Evolutionary conservation across 2,113 vertebrate species (phyloP), one percentile per base, ranked within the genome.

Genomic region (Hymenochirus boettgeri): DNA sequence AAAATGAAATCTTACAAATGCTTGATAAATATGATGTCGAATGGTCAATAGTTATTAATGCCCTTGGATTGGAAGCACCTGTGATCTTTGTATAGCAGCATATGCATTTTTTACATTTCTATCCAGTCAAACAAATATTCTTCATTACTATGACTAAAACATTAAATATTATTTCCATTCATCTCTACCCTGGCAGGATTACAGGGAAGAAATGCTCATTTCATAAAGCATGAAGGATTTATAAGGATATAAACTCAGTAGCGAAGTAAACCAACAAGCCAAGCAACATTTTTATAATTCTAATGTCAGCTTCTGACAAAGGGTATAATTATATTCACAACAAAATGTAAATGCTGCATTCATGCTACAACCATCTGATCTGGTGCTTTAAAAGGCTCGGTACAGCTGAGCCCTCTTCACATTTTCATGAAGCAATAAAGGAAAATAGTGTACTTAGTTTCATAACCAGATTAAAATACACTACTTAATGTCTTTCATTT

Each of bases 221-320:
- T 31, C 45, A 59, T 42, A 56, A 66, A 57, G 45, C 19, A 37
- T 50, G 29, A 66, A 59, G 47, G 31, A 52, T 67, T 67, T 53
- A 52, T 59, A 39, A 18, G 8, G 39, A 23, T 67, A 67, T 59
- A 52, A 52, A 29, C 56, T 52, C 52, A 47, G 56, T 56, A 53
- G 25, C 17, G 31, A 42, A 42, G 51, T n/a, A 52, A 67, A 59
- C 23, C 24, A 59, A 58, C 56, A 35, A 42, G 17, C 56, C 56
- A 58, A 53, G 56, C 56, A 59, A 37, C 48, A 59, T 59, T 52
- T 66, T 25, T 66, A 55, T 51, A 51, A 66, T 51, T 58, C 19
- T 51, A 50, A 52, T 29, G 55, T 59, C 33, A 42, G 64, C 24
- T 22, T 66, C 50, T 50, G 54, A 57, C 42, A 50, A 35, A 22